Conservation (phyloP, 2,888 invertebrate genomes). For the Drosophila acutilabella region DNA sequence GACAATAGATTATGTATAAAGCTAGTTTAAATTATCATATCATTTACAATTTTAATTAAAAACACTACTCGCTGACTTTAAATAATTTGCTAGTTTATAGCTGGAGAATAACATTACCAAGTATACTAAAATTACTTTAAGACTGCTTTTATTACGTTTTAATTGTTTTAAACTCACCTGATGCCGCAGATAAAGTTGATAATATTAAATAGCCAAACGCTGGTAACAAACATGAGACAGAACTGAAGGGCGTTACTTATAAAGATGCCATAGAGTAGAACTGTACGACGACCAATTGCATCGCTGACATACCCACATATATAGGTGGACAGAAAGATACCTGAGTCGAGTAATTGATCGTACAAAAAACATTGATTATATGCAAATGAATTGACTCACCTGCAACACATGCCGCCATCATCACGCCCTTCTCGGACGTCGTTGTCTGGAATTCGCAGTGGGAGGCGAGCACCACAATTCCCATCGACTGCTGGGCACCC, state of each 20-base stretch:
- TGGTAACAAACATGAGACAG: conserved; percentile 80
- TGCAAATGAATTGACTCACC: conserved; percentile 57
- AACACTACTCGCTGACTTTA: background rate
- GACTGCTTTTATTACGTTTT: background rate
- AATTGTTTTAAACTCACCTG: conserved; percentile 61
- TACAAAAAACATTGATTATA: background rate
- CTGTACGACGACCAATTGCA: conserved; percentile 73
- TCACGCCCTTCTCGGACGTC: conserved; percentile 79
- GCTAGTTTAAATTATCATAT: no score
- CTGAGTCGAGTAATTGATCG: conserved; percentile 39
- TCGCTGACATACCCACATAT: conserved; percentile 81
- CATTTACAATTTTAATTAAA: background rate
- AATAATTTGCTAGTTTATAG: background rate
- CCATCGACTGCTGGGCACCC: conserved; percentile 72
- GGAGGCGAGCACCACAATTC: conserved; percentile 80
- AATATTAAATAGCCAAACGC: conserved; percentile 78
- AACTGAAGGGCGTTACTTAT: conserved; percentile 67
- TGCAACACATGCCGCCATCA: conserved; percentile 82
- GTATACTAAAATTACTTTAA: background rate
- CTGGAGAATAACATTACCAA: background rate
- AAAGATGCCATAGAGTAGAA: conserved; percentile 71
- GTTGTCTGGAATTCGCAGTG: conserved; percentile 79
- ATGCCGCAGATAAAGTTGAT: conserved; percentile 77
- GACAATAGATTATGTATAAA: no score
- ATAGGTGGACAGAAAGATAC: conserved; percentile 81